Evolutionary conservation across 2,113 vertebrate species (phyloP).

Genomic region (Columbina picui): DNA sequence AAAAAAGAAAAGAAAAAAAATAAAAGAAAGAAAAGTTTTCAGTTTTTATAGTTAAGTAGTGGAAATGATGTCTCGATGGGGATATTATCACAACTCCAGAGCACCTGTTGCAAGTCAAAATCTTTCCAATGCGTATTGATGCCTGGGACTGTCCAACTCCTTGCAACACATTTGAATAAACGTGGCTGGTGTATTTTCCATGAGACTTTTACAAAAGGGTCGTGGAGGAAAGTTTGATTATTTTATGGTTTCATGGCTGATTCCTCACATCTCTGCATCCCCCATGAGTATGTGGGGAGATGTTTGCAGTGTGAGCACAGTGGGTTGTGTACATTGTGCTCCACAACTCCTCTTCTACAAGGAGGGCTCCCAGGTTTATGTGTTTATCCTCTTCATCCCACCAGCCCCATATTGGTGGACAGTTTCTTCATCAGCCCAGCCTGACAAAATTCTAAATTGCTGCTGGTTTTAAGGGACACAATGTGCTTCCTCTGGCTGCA

Average conservation of each 20-base stretch:
- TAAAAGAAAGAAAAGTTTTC: rapidly evolving
- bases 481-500: not conserved
- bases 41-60: not conserved
- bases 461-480: not conserved
- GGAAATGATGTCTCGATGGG: not conserved
- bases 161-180: not conserved
- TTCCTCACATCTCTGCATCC: rapidly evolving
- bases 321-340: not conserved
- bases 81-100: not conserved
- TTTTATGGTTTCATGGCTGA: not conserved
- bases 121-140: not conserved
- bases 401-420: not conserved
- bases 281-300: rapidly evolving
- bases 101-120: not conserved
- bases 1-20: no score
- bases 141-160: not conserved
- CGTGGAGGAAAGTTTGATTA: not conserved
- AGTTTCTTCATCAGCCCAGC: not conserved
- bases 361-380: not conserved
- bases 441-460: not conserved
- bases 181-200: rapidly evolving
- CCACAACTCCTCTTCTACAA: not conserved
- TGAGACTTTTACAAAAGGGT: not conserved
- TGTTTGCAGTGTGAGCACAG: not conserved
- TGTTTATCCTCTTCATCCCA: not conserved